Base-by-base conservation (phyloP, 2,113 vertebrate species). In the Glaucomys volans region DNA sequence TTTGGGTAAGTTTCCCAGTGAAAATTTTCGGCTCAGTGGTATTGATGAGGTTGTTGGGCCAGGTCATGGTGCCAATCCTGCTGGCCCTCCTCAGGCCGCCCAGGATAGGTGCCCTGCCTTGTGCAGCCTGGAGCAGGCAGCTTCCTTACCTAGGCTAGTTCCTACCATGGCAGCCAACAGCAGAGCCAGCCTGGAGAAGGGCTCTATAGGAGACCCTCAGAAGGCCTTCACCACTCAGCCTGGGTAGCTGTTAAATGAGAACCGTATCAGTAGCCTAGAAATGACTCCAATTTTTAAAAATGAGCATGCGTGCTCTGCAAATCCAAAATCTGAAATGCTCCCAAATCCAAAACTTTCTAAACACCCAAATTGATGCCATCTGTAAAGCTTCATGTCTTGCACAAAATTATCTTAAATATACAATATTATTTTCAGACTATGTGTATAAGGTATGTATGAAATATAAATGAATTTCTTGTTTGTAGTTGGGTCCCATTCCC, bases 1-100 rank as follows among this genome's bases (percentile, higher is more conserved):
- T 99, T 99, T 0, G 98, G 99, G 99, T 99, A 98, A 98, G 99
- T 93, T 1, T 5, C 24, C 40, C 10, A 80, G 0, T 79, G 79
- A n/a, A 72, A 81, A 72, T 26, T 35, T 13, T 40, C 24, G 59
- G 22, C 12, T 76, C 28, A 2, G 32, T 75, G 20, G 1, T 52
- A 0, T 30, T 17, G 4, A 42, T 6, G n/a, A 40, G 26, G 18
- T 35, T 44, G 11, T 52, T 11, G 7, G n/a, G 32, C 35, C 28
- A 42, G 22, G 11, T 10, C 8, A 9, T 24, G 16, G 0, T 11
- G 37, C 47, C 30, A 67, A 18, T 57, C 22, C 24, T 14, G 8
- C 59, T 8, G 30, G 52, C n/a, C 20, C 20, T 8, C 35, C 42
- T 44, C 75, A 75, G 4, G 0, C 18, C 50, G 28, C 72, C 35